Conservation (phyloP, 1,140 invertebrate species). For the Dendrolimus kikuchii region DNA sequence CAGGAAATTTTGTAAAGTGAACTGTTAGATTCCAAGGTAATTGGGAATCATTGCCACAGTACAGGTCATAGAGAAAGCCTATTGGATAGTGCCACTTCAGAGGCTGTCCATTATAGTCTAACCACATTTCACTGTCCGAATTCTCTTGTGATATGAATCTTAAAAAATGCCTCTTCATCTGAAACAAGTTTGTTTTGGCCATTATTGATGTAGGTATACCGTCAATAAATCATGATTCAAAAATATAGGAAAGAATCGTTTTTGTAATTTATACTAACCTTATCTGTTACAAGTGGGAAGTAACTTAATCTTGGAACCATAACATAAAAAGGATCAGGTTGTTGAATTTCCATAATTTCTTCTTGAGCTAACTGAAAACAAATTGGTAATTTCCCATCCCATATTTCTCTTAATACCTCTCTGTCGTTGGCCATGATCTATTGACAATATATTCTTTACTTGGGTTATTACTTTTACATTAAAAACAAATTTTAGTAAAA, state of each 20-base stretch:
- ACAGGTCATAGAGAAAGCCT: conserved; percentile 93
- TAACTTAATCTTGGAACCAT: conserved; percentile 97
- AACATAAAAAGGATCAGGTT: conserved; percentile 93
- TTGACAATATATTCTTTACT: not conserved
- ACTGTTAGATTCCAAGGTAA: conserved; percentile 95
- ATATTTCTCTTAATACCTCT: conserved; percentile 94
- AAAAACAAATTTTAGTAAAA: too few species aligned
- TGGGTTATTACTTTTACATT: too few species aligned
- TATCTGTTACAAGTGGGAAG: conserved; percentile 96
- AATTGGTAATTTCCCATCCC: conserved; percentile 95
- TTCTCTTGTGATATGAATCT: conserved; percentile 87
- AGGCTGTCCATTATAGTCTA: conserved; percentile 93
- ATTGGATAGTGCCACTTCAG: conserved; percentile 98
- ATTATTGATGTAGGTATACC: too few species aligned
- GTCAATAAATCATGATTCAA: too few species aligned
- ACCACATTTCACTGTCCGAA: conserved; percentile 93
- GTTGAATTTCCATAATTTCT: conserved; percentile 89
- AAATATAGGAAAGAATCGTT: not conserved
- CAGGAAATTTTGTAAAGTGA: conserved; percentile 95
- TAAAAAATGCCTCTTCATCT: conserved; percentile 93
- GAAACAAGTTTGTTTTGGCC: conserved; percentile 18
- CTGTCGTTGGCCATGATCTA: conserved; percentile 88
- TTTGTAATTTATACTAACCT: conserved; percentile 76
- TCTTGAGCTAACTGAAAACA: conserved; percentile 91
- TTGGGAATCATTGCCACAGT: conserved; percentile 77